phyloP scores from a whole-genome alignment of 2,113 vertebrate genomes.

The Rhadina sibilatrix region DNA sequence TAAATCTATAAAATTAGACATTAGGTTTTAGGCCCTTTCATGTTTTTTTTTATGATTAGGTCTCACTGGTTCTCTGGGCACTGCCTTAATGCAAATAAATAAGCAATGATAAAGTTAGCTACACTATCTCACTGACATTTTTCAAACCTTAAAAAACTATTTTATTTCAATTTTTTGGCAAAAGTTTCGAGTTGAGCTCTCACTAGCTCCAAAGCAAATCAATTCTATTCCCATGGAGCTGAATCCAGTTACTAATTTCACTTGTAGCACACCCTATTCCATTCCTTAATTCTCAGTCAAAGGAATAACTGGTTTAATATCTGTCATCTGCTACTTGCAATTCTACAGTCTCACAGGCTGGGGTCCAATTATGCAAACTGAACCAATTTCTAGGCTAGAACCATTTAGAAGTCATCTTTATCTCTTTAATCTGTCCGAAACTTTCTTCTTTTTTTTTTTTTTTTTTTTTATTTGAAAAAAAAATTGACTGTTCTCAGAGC shows the following conservation, averaged over 20 bases:
- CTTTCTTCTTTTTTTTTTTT: background rate
- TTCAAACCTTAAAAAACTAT: background rate
- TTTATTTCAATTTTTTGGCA: background rate
- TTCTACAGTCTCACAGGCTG: background rate
- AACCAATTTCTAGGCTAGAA: background rate
- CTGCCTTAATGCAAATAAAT: background rate
- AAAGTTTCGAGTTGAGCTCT: background rate
- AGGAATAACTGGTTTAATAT: conserved; percentile 35
- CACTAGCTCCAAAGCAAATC: background rate
- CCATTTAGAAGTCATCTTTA: background rate
- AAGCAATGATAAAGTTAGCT: background rate
- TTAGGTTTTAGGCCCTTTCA: background rate
- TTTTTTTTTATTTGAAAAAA: background rate
- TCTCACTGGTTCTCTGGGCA: background rate
- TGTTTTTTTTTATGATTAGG: background rate
- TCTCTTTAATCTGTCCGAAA: background rate
- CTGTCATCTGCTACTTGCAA: conserved; percentile 34
- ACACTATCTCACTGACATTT: background rate
- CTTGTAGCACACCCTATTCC: conserved; percentile 16
- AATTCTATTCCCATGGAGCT: background rate
- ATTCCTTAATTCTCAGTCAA: conserved; percentile 34
- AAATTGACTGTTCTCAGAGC: background rate
- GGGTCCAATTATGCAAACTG: background rate
- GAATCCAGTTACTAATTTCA: conserved; percentile 33
- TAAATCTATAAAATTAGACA: conserved; percentile 42